Evolutionary conservation across 1,140 invertebrate genomes (phyloP).

Genomic region (Drosophila lowei): DNA sequence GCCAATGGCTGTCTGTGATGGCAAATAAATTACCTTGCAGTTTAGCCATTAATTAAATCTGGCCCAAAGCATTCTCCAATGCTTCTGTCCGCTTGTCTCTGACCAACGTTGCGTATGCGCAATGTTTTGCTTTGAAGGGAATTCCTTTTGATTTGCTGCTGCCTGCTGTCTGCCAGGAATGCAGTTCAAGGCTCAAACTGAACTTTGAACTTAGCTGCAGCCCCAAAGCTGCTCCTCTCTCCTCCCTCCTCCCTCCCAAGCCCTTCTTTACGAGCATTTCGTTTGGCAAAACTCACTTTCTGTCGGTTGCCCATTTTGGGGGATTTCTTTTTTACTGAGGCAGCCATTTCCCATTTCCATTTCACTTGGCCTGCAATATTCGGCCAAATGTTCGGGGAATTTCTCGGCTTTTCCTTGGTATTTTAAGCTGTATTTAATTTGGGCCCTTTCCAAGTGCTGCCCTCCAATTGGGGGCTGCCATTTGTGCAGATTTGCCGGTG

Average conservation of each 20-base stretch:
- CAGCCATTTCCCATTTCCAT: slow-evolving; percentile 23
- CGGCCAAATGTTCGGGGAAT: slow-evolving; percentile 11
- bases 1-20: slow-evolving; percentile 26
- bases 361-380: slow-evolving; percentile 34
- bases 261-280: too few relatives aligned
- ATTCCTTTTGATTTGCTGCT: slow-evolving; percentile 1
- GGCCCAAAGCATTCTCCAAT: slow-evolving; percentile 18
- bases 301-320: slow-evolving; percentile 9
- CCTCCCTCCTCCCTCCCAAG: too few relatives aligned
- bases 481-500: slow-evolving; percentile 53
- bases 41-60: slow-evolving; percentile 60
- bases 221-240: background rate
- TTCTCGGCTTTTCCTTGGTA: slow-evolving; percentile 30
- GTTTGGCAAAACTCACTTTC: background rate
- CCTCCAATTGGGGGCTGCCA: slow-evolving; percentile 9
- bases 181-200: slow-evolving; percentile 34
- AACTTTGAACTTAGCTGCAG: slow-evolving; percentile 38
- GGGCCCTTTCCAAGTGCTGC: slow-evolving; percentile 13
- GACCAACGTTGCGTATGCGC: slow-evolving; percentile 46
- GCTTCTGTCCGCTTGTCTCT: slow-evolving; percentile 3
- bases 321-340: background rate
- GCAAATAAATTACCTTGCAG: slow-evolving; percentile 65
- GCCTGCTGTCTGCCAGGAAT: slow-evolving; percentile 3
- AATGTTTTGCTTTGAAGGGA: slow-evolving; percentile 30
- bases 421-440: slow-evolving; percentile 70